Evolutionary conservation across 2,797 vertebrate genomes (phyloP), one percentile per base, ranked within the genome.

Genomic region (Aldrovandia affinis): DNA sequence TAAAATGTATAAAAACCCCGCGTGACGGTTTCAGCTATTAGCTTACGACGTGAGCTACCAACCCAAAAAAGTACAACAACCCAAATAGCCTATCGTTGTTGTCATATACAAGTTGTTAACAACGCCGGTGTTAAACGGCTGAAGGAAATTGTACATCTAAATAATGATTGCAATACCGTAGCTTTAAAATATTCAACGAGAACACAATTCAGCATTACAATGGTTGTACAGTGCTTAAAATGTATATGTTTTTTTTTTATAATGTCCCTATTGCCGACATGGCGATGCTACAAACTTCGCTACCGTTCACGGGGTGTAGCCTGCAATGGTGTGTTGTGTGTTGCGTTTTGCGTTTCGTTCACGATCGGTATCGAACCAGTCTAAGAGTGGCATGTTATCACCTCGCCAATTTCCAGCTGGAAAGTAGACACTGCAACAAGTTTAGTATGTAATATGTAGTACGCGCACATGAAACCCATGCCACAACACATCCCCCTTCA

Each of bases 341-440:
- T 44, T 9, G 9, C 2, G 18, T 75, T 42, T 10, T 20, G 2
- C 7, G 70, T 39, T 12, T 25, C 47, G 22, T 20, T 44, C 39
- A 75, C 39, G 70, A 44, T 39, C 18, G 33, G 20, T 42, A 75
- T 57, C 5, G 55, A 57, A 57, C 18, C 18, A 57, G 15, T 44
- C 36, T 25, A 22, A 25, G 70, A 44, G 20, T 52, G 42, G 70
- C 1, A 42, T n/a, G 36, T 75, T 22, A 75, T 42, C 70, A 44
- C 39, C 22, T 25, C 30, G 39, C 39, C 36, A 68, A 59, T 65
- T 84, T 84, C 39, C 83, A n/a, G 15, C 12, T 70, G 61, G 36
- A 84, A 81, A 84, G 78, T 80, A 68, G 25, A 80, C 39, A 55
- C 63, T 47, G 83, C 83, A 84, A 84, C 83, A 84, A 84, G 78